A percentile compares a stretch with the other conserved stretches of the same genome.
Evolutionary conservation across 2,113 vertebrate species (phyloP).

Genomic region (Nanorana parkeri): DNA sequence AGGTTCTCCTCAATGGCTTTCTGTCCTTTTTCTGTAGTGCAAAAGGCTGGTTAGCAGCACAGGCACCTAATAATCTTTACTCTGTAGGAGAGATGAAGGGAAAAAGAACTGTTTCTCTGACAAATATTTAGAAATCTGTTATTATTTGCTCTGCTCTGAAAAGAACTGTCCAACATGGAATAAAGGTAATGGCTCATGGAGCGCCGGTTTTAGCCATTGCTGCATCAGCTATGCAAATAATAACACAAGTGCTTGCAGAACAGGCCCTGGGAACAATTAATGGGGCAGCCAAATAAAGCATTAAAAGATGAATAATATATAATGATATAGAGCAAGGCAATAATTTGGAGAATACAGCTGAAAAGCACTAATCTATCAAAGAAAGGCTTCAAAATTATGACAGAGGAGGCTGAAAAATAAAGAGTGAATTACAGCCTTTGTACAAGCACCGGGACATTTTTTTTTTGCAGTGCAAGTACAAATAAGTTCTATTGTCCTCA

Average conservation of each 20-base stretch:
- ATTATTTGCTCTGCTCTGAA: constrained; percentile 36
- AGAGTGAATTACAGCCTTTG: constrained; percentile 31
- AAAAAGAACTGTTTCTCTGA: neutral
- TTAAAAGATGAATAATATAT: constrained; percentile 55
- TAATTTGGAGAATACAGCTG: constrained; percentile 47
- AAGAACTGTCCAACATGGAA: constrained; percentile 6
- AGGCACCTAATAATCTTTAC: neutral
- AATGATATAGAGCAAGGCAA: constrained; percentile 52
- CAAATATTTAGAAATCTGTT: constrained; percentile 39
- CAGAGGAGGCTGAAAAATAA: constrained; percentile 37
- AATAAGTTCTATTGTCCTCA: constrained; percentile 12
- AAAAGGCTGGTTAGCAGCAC: neutral
- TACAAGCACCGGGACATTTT: constrained; percentile 2
- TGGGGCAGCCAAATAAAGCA: constrained; percentile 48
- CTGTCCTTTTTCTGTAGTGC: neutral
- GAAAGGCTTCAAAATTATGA: constrained; percentile 42
- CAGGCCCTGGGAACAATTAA: constrained; percentile 42
- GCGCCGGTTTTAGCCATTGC: constrained; percentile 21
- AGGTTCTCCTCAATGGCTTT: constrained; percentile 1
- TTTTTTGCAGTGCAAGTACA: constrained; percentile 29
- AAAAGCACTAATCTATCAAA: constrained; percentile 51
- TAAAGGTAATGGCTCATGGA: constrained; percentile 28
- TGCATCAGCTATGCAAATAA: constrained; percentile 53
- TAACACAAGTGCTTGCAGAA: constrained; percentile 42
- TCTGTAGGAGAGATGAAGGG: neutral